phyloP scores from a whole-genome alignment of 2,113 vertebrate species.

The Hystrix brachyura region DNA sequence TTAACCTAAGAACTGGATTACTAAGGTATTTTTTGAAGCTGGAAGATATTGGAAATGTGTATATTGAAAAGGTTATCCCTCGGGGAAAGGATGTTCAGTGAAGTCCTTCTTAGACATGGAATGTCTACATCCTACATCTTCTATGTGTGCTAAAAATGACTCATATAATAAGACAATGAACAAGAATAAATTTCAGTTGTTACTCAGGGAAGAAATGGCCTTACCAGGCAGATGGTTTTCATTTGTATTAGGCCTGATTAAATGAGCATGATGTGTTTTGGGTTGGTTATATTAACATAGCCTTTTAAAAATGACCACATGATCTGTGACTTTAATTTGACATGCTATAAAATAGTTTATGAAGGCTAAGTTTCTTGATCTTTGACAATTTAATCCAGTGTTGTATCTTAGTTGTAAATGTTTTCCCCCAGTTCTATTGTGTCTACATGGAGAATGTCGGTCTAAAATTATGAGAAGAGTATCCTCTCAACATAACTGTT shows the following conservation, averaged over 20 bases:
- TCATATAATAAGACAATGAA: too few species aligned
- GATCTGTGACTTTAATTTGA: not conserved
- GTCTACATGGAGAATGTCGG: not conserved
- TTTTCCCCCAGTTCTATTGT: not conserved
- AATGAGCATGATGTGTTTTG: not conserved
- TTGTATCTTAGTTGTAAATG: not conserved
- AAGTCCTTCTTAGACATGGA: not conserved
- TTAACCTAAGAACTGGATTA: not conserved
- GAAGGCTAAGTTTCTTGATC: not conserved
- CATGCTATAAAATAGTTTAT: not conserved
- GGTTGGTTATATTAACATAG: not conserved
- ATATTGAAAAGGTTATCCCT: not conserved
- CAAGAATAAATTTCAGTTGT: not conserved
- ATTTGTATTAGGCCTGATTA: not conserved
- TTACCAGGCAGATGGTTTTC: not conserved
- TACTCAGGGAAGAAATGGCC: not conserved
- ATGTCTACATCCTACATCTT: not conserved
- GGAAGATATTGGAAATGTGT: not conserved
- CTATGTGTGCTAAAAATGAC: not conserved
- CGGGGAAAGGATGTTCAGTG: not conserved
- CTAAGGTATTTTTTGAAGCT: not conserved
- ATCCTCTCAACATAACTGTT: fast-evolving
- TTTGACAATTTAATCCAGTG: not conserved
- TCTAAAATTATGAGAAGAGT: not conserved
- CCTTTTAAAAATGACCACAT: not conserved